A percentile compares a stretch with the other conserved stretches of the same genome.
Conservation (phyloP, 2,113 vertebrate species). For the Oryzias celebensis region DNA sequence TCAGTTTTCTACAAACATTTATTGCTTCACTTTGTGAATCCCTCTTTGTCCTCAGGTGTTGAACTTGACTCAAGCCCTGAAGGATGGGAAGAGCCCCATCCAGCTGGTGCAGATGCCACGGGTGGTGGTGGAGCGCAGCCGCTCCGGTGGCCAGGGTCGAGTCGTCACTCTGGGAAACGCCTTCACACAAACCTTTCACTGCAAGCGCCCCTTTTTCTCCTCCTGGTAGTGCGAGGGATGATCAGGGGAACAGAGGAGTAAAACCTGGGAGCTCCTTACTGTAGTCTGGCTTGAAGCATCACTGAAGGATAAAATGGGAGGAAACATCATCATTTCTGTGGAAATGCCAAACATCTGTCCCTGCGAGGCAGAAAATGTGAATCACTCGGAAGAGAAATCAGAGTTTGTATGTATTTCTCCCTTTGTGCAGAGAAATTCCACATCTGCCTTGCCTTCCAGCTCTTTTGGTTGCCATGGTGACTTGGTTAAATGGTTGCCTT, state of each 20-base stretch:
- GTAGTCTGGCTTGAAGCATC: not conserved
- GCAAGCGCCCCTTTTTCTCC: conserved; percentile 95
- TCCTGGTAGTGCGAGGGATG: conserved; percentile 83
- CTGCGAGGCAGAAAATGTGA: no score
- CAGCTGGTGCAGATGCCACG: conserved; percentile 97
- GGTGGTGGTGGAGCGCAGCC: conserved; percentile 91
- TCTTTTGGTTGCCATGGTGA: conserved; percentile 55
- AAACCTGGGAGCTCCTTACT: not conserved
- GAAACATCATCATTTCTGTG: not conserved
- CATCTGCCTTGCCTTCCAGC: conserved; percentile 5
- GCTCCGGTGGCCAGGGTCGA: conserved; percentile 84
- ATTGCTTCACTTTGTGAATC: not conserved
- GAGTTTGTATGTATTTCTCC: conserved; percentile 26
- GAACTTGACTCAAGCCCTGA: conserved; percentile 92
- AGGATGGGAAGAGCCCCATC: conserved; percentile 89
- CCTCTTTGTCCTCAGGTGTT: conserved; percentile 79
- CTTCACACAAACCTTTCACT: conserved; percentile 95
- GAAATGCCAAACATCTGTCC: no score
- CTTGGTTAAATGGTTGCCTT: conserved; percentile 42
- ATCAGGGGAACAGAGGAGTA: conserved; percentile 12
- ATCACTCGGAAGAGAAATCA: conserved; percentile 5
- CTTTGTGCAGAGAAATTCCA: conserved; percentile 9
- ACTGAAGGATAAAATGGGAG: conserved; percentile 8
- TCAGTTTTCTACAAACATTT: not conserved
- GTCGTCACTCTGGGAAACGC: conserved; percentile 86